Conservation (phyloP, 2,113 vertebrate species). For the Nesogale talazaci region DNA sequence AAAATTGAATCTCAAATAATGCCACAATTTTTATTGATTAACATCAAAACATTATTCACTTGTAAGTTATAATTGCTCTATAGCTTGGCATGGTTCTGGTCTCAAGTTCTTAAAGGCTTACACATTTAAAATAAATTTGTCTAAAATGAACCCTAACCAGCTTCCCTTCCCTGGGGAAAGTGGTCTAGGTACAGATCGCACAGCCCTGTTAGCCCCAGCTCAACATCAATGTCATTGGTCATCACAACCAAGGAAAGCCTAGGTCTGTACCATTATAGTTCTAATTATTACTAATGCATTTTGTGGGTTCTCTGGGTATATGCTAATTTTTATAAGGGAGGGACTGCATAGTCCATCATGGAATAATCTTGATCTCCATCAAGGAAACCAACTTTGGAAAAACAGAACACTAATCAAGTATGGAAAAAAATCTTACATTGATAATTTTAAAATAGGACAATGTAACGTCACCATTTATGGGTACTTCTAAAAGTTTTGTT, state of each 20-base stretch:
- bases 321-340: not conserved
- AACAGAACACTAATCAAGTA: not conserved
- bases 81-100: not conserved
- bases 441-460: constrained; percentile 44
- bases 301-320: not conserved
- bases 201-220: not conserved
- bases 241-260: not conserved
- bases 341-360: not conserved
- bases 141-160: not conserved
- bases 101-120: constrained; percentile 15
- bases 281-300: not conserved
- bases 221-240: not conserved
- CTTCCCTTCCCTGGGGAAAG: not conserved
- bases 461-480: not conserved
- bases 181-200: not conserved
- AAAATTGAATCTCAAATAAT: not conserved
- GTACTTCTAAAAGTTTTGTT: not conserved
- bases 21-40: constrained; percentile 16
- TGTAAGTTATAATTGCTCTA: not conserved
- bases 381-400: constrained; percentile 21
- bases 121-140: not conserved
- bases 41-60: not conserved
- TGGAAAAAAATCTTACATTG: not conserved
- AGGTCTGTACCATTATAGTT: not conserved
- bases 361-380: not conserved